phyloP scores from a whole-genome alignment of 2,888 invertebrate species.

The Capitulum mitella region DNA sequence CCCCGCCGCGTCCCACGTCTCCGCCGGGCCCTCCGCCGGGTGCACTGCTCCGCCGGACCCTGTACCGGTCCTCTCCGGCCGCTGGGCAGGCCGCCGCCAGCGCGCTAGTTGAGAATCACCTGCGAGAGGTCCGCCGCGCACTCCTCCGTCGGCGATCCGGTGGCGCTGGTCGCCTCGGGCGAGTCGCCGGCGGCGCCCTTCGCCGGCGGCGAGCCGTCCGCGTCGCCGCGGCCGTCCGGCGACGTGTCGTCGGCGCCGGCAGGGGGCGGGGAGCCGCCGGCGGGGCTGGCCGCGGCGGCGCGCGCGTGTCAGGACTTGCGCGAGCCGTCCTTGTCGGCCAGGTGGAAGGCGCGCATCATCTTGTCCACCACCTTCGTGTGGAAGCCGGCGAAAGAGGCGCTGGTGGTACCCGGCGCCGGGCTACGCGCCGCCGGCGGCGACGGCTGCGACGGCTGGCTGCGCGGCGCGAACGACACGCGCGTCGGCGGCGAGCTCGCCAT shows the following conservation, averaged over 20 bases:
- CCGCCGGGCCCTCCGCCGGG: too few species aligned
- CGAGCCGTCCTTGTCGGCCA: slow-evolving; percentile 42
- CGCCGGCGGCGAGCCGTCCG: background rate
- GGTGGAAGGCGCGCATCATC: slow-evolving; percentile 62
- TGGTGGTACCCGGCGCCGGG: slow-evolving; percentile 45
- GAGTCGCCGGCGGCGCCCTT: background rate
- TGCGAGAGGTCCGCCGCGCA: background rate
- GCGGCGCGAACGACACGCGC: background rate
- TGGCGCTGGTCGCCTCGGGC: background rate
- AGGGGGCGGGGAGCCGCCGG: background rate
- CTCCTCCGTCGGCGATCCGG: background rate
- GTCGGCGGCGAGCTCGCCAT: background rate
- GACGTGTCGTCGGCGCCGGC: background rate
- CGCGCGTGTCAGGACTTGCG: background rate
- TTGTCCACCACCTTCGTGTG: slow-evolving; percentile 72
- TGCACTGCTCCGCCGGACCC: background rate
- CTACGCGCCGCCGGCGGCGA: slow-evolving; percentile 32
- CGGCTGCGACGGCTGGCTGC: slow-evolving; percentile 20
- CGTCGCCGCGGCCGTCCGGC: background rate
- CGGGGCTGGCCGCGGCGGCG: background rate
- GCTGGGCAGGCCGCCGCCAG: background rate
- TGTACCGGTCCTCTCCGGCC: too few species aligned
- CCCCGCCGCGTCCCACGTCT: background rate
- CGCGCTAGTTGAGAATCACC: slow-evolving; percentile 2
- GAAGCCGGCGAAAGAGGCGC: slow-evolving; percentile 65